A percentile compares a stretch with the other conserved stretches of the same genome.
Evolutionary conservation across 2,113 vertebrate species (phyloP).

Genomic region (Paedocypris sp.): DNA sequence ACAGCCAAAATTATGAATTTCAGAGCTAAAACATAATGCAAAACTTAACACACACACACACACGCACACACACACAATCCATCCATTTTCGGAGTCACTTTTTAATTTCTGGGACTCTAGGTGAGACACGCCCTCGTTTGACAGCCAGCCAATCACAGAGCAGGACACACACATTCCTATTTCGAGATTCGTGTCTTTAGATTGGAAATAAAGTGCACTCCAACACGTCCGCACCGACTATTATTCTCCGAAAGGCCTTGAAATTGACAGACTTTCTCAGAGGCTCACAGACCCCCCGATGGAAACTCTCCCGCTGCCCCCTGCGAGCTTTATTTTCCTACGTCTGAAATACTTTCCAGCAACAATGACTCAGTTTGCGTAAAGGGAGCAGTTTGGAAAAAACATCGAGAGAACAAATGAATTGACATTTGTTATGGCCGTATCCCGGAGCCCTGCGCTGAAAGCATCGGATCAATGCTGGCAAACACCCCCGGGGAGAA

Average conservation of each 20-base stretch:
- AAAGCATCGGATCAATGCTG: constrained; percentile 54
- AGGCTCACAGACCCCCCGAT: neutral
- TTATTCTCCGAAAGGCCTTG: neutral
- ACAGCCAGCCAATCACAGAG: too few relatives aligned
- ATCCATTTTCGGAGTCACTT: too few relatives aligned
- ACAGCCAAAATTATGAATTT: too few relatives aligned
- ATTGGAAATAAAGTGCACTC: too few relatives aligned
- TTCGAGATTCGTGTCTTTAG: too few relatives aligned
- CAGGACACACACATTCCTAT: too few relatives aligned
- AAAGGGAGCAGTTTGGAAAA: constrained; percentile 36
- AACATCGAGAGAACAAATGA: constrained; percentile 43
- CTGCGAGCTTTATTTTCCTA: constrained; percentile 7
- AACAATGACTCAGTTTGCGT: constrained; percentile 28
- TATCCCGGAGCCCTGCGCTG: constrained; percentile 36
- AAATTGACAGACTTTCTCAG: neutral
- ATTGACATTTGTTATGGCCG: constrained; percentile 43
- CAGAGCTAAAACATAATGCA: too few relatives aligned
- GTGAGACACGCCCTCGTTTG: too few relatives aligned
- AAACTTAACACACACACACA: too few relatives aligned
- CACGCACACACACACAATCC: too few relatives aligned
- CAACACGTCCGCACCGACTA: too few relatives aligned
- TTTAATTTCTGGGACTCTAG: too few relatives aligned
- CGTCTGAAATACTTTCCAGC: constrained; percentile 12
- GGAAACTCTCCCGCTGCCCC: neutral
- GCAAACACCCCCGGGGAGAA: constrained; percentile 39